phyloP scores from a whole-genome alignment of 2,888 invertebrate species.

The Hydraecia micacea region DNA sequence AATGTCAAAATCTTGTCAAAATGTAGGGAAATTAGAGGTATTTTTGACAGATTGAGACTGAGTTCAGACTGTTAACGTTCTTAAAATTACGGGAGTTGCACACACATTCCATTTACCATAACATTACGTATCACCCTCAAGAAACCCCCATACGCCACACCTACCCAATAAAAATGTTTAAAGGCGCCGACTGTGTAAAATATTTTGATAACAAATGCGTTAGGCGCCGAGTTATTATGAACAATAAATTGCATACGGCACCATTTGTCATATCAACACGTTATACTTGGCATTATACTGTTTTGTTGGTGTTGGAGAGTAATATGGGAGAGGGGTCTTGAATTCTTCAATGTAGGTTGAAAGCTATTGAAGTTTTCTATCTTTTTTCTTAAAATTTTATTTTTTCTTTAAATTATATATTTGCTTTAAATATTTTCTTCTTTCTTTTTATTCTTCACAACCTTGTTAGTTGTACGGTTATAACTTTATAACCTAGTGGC shows the following conservation, averaged over 20 bases:
- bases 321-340: background rate
- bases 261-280: conserved; percentile 73
- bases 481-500: too few relatives aligned
- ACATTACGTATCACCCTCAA: conserved; percentile 21
- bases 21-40: too few relatives aligned
- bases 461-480: too few relatives aligned
- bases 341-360: background rate
- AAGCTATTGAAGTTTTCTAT: background rate
- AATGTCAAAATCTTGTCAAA: too few relatives aligned
- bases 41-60: too few relatives aligned
- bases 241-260: conserved; percentile 82
- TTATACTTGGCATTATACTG: conserved; percentile 52
- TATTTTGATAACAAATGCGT: conserved; percentile 85
- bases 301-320: conserved; percentile 16
- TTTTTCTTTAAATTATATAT: too few relatives aligned
- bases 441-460: too few relatives aligned
- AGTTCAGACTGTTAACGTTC: too few relatives aligned
- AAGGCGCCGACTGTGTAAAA: conserved; percentile 77
- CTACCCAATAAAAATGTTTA: conserved; percentile 70
- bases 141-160: conserved; percentile 28
- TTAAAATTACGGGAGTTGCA: too few relatives aligned
- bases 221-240: conserved; percentile 80
- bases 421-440: too few relatives aligned
- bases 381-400: background rate
- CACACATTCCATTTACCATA: conserved; percentile 29